These are phyloP conservation scores for Hecatera dysodea DNA, from an alignment of 2,888 invertebrate genomes.

Conservation along the genomic window DNA sequence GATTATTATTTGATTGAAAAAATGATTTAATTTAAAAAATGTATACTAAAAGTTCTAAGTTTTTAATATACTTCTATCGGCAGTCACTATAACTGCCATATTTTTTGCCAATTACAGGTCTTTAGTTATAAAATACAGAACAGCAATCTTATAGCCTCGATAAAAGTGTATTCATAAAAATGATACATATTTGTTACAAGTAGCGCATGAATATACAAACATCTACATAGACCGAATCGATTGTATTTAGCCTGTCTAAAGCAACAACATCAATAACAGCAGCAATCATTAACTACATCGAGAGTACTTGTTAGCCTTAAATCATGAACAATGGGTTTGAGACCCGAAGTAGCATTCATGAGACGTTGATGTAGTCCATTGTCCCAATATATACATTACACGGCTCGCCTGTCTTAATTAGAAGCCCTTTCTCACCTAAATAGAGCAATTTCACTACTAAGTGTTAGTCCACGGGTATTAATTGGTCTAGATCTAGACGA, in stretches of 20 bases:
- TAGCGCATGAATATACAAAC: not conserved
- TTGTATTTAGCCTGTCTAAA: not conserved
- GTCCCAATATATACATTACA: slow-evolving; percentile 33
- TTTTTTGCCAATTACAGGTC: no score
- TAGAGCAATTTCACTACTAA: slow-evolving; percentile 41
- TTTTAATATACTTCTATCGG: no score
- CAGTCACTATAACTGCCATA: no score
- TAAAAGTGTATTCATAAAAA: no score
- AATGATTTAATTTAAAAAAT: no score
- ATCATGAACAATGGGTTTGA: slow-evolving; percentile 27
- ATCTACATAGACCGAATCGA: not conserved
- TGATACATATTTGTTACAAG: no score
- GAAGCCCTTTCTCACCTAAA: slow-evolving; percentile 44
- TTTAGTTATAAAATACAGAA: no score
- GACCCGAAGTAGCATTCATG: slow-evolving; percentile 15
- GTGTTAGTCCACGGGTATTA: slow-evolving; percentile 42
- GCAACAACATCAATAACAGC: not conserved
- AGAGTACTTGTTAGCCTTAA: slow-evolving; percentile 25
- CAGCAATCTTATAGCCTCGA: no score
- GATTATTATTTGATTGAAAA: no score
- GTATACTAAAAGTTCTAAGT: no score
- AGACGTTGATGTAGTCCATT: slow-evolving; percentile 33
- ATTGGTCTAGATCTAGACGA: slow-evolving; percentile 25
- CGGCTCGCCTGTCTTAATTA: slow-evolving; percentile 34
- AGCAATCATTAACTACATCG: slow-evolving; percentile 18